Conservation (phyloP, 2,888 invertebrate genomes). For the Lycocerus yunnanus region DNA sequence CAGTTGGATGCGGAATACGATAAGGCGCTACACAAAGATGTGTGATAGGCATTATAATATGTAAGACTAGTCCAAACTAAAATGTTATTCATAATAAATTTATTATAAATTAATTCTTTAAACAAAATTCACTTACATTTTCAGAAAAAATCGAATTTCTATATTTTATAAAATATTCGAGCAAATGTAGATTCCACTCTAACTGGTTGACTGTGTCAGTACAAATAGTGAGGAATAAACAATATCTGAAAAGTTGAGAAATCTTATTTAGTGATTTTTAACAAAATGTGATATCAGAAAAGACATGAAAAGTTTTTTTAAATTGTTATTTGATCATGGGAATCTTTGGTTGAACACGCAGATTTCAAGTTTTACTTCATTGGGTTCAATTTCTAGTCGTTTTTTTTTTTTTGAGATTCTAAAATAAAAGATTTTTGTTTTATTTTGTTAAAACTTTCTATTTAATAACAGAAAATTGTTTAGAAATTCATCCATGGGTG, state of each 20-base stretch:
- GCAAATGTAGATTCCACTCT: neutral
- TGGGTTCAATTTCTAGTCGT: neutral
- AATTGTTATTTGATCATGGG: neutral
- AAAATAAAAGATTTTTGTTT: neutral
- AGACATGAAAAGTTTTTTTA: constrained; percentile 30
- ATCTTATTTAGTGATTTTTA: neutral
- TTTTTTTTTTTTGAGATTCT: neutral
- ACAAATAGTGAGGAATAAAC: neutral
- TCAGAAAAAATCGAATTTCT: neutral
- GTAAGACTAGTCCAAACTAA: neutral
- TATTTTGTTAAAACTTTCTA: neutral
- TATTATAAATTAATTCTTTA: neutral
- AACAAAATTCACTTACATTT: neutral
- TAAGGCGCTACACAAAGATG: neutral
- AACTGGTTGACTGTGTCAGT: neutral
- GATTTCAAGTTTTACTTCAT: neutral
- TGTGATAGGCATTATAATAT: neutral
- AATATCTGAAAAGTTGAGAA: neutral
- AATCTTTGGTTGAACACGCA: neutral
- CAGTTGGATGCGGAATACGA: constrained; percentile 1
- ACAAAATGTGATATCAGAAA: neutral
- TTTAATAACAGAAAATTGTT: neutral
- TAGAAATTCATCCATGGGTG: constrained; percentile 7
- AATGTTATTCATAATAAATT: neutral
- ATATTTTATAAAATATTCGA: neutral